phyloP scores from a whole-genome alignment of 2,888 invertebrate species.

The Pegoplata infirma region DNA sequence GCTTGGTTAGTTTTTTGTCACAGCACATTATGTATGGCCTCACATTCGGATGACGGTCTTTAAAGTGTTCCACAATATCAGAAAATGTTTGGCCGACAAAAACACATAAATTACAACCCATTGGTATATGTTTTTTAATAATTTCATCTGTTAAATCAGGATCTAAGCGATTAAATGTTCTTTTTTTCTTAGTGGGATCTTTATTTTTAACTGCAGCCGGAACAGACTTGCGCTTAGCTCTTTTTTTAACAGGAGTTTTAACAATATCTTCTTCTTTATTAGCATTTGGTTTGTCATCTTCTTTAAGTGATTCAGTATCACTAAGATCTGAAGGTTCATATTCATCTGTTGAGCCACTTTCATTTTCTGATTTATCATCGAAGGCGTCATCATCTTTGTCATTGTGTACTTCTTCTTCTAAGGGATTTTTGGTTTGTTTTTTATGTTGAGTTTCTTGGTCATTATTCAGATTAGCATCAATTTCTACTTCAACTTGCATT shows the following conservation, averaged over 20 bases:
- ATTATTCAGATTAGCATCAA: background rate
- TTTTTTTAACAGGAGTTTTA: slow-evolving; percentile 7
- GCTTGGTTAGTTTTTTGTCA: slow-evolving; percentile 74
- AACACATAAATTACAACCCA: slow-evolving; percentile 75
- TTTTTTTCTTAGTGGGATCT: slow-evolving; percentile 31
- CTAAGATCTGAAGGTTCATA: slow-evolving; percentile 28
- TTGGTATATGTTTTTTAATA: slow-evolving; percentile 74
- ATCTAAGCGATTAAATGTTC: slow-evolving; percentile 44
- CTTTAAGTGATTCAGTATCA: slow-evolving; percentile 26
- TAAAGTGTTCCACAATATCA: slow-evolving; percentile 74
- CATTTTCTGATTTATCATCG: slow-evolving; percentile 21
- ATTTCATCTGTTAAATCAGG: slow-evolving; percentile 69
- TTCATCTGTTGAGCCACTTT: background rate
- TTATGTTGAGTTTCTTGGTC: no score
- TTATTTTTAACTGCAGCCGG: background rate
- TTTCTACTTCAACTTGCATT: slow-evolving; percentile 4
- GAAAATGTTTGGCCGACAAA: slow-evolving; percentile 71
- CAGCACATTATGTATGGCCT: slow-evolving; percentile 75
- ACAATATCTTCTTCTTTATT: slow-evolving; percentile 16
- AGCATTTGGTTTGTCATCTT: slow-evolving; percentile 5
- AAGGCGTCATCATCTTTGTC: no score
- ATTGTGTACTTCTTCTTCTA: slow-evolving; percentile 38
- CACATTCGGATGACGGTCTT: slow-evolving; percentile 69
- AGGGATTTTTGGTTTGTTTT: slow-evolving; percentile 38
- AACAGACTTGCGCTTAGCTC: background rate